Conservation (phyloP, 1,140 invertebrate species). For the Trinorchestia longiramus region DNA sequence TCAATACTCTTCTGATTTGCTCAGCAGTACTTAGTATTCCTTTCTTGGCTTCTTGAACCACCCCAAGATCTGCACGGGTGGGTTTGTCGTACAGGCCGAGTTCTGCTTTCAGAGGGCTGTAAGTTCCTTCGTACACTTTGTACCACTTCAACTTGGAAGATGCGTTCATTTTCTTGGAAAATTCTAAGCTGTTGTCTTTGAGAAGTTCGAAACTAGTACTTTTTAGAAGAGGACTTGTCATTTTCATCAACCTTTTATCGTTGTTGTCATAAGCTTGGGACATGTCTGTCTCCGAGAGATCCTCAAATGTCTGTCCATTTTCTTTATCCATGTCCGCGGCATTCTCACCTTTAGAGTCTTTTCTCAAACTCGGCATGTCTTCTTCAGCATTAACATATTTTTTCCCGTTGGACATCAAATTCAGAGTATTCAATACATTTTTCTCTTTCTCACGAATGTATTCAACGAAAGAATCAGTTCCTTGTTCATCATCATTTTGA, state of each 20-base stretch:
- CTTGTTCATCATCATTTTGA: background rate
- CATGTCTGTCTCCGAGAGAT: background rate
- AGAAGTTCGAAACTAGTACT: background rate
- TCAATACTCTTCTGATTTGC: conserved; percentile 20
- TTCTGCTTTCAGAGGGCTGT: conserved; percentile 34
- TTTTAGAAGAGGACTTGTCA: background rate
- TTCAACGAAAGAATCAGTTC: background rate
- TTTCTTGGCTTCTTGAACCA: conserved; percentile 33
- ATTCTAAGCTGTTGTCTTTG: background rate
- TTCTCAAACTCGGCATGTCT: background rate
- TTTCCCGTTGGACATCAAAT: background rate
- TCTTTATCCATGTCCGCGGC: background rate
- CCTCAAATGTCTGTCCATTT: background rate
- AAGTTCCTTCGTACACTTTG: conserved; percentile 36
- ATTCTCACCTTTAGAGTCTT: background rate
- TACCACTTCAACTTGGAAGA: conserved; percentile 39
- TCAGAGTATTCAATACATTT: background rate
- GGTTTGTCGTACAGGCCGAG: conserved; percentile 32
- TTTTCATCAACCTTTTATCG: background rate
- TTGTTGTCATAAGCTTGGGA: background rate
- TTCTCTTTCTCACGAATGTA: conserved; percentile 27
- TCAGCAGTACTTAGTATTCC: conserved; percentile 30
- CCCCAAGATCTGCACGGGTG: background rate
- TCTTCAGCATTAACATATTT: background rate
- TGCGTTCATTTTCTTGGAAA: conserved; percentile 21